Base-by-base conservation (phyloP, 1,140 invertebrate species). In the Ostrea edulis region DNA sequence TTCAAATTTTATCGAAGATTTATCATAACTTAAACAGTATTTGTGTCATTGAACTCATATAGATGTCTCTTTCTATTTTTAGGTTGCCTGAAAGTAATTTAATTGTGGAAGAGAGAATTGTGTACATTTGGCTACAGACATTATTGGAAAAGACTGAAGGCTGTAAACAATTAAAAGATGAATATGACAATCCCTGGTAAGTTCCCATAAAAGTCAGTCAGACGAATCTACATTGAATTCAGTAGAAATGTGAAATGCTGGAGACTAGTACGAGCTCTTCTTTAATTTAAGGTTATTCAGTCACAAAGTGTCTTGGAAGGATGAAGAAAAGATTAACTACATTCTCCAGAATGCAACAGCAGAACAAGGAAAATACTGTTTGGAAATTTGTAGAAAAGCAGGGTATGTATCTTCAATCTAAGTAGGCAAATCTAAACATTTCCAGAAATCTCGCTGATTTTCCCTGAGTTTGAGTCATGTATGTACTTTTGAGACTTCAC, bases 111-210 rank as follows among this genome's bases (percentile, higher is more conserved):
- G 25, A 77, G 25, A 77, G 68, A 77, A 25, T 77, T 8, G 12
- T 35, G 14, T 35, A 29, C 25, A 77, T 25, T 2, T 77, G 68
- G 68, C 68, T 77, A 5, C 25, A 35, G 14, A 77, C 68, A 29
- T 77, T 77, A 77, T 14, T 77, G 68, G 25, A 35, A 35, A 77
- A 77, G 68, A 77, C 29, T 29, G 8, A 17, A 17, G 3, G 14
- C 12, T 77, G 25, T 77, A 12, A 77, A 17, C 68, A 77, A 35
- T 25, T 77, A 0, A 77, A 35, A 17, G 68, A 77, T 77, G 25
- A 77, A 35, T 25, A 77, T 77, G 68, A 25, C 11, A 77, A 77
- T 11, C 68, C 68, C 12, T 77, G 68, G 68, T 77, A 77, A 17
- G 68, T 85, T 82, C 54, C 54, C n/a, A 17, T 81, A 58, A 29